These are phyloP conservation scores for Imbricaverruca yamaguchii DNA, from an alignment of 2,888 invertebrate genomes.

Conservation along the genomic window DNA sequence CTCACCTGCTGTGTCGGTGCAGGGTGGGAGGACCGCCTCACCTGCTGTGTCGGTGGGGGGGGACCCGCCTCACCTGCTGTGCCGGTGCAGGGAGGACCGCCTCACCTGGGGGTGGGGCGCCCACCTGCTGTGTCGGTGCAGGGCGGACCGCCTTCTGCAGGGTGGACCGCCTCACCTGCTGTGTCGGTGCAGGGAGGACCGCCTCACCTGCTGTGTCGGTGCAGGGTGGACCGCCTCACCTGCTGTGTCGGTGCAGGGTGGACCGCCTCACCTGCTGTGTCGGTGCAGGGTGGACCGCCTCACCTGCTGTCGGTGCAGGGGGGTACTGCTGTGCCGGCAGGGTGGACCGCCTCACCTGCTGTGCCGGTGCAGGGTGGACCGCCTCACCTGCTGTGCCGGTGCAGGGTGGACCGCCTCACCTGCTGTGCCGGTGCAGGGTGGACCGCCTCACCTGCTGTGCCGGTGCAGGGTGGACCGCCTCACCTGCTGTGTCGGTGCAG, in stretches of 20 bases:
- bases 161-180: slow-evolving; percentile 24
- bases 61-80: slow-evolving; percentile 25
- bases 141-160: slow-evolving; percentile 14
- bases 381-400: slow-evolving; percentile 22
- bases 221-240: slow-evolving; percentile 25
- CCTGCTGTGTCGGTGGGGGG: slow-evolving; percentile 3
- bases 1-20: slow-evolving; percentile 18
- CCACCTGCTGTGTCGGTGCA: slow-evolving; percentile 13
- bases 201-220: too few relatives aligned
- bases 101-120: too few relatives aligned
- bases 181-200: slow-evolving; percentile 15
- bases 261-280: slow-evolving; percentile 20
- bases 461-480: slow-evolving; percentile 12
- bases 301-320: too few relatives aligned
- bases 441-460: slow-evolving; percentile 24
- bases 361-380: too few relatives aligned
- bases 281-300: slow-evolving; percentile 12
- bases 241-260: neutral
- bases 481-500: too few relatives aligned
- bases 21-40: slow-evolving; percentile 23
- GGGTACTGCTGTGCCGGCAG: neutral
- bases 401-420: slow-evolving; percentile 17
- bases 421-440: too few relatives aligned
- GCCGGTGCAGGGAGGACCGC: slow-evolving; percentile 13
- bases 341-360: slow-evolving; percentile 21